Conservation (phyloP, 2,113 vertebrate species). For the Silurus glanis region DNA sequence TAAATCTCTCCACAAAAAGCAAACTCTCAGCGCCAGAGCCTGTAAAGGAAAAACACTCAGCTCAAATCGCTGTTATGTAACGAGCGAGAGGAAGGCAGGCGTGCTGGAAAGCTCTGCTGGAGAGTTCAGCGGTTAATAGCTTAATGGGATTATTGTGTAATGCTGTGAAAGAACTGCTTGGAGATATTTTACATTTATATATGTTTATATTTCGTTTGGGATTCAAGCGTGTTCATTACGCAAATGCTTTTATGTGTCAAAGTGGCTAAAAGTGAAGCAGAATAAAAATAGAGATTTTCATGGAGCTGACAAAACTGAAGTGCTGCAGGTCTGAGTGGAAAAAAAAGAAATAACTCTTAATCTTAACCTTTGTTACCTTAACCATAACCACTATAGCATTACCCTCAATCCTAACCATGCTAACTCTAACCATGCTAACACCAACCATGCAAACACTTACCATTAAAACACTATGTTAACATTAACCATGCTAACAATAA, state of each 20-base stretch:
- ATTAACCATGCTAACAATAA: too few relatives aligned
- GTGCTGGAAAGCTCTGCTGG: not conserved
- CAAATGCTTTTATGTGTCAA: not conserved
- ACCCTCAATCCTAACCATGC: not conserved
- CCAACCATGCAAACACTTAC: too few relatives aligned
- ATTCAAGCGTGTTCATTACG: not conserved
- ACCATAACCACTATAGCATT: too few relatives aligned
- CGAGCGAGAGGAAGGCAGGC: not conserved
- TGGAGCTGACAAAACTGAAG: not conserved
- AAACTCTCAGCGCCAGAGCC: not conserved
- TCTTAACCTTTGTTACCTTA: too few relatives aligned
- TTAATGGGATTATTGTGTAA: not conserved
- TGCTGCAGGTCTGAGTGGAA: not conserved
- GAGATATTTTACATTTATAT: not conserved
- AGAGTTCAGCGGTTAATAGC: not conserved
- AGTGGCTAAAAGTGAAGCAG: not conserved
- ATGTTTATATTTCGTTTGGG: not conserved
- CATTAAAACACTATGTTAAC: too few relatives aligned
- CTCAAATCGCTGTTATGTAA: not conserved
- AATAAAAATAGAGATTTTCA: not conserved
- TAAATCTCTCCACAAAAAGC: not conserved
- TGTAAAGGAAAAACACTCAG: not conserved
- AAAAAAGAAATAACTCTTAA: not conserved
- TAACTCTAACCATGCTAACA: not conserved
- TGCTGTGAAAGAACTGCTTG: not conserved